phyloP scores from a whole-genome alignment of 2,888 invertebrate species.

The Ornithoptera alexandrae region DNA sequence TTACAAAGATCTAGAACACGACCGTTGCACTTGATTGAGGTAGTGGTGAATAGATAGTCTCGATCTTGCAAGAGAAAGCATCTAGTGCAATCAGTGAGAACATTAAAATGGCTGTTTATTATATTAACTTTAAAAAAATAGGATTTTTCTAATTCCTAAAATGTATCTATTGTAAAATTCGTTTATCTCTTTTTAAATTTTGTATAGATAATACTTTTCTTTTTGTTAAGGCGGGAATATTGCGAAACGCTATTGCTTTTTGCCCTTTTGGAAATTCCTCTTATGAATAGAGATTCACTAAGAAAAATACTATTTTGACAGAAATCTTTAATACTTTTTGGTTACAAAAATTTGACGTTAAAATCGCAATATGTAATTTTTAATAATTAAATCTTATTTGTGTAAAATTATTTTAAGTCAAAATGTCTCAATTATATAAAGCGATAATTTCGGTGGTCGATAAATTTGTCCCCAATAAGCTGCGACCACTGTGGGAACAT shows the following conservation, averaged over 20 bases:
- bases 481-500: conserved; percentile 97
- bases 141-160: too few species aligned
- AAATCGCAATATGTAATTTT: not conserved
- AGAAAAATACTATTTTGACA: not conserved
- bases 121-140: too few species aligned
- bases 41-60: too few species aligned
- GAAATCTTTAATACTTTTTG: not conserved
- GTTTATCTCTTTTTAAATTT: too few species aligned
- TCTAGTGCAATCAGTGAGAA: too few species aligned
- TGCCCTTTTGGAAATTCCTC: not conserved
- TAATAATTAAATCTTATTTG: not conserved
- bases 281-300: not conserved
- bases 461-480: conserved; percentile 87
- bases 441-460: conserved; percentile 82
- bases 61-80: too few species aligned
- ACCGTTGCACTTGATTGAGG: too few species aligned
- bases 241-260: not conserved
- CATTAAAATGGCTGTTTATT: too few species aligned
- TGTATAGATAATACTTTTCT: too few species aligned
- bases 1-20: too few species aligned
- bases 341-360: not conserved
- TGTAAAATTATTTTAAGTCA: conserved; percentile 26
- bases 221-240: too few species aligned
- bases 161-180: too few species aligned
- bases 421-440: conserved; percentile 82